Evolutionary conservation across 1,140 invertebrate species (phyloP).

Genomic region (Pachypeltis micranthus): DNA sequence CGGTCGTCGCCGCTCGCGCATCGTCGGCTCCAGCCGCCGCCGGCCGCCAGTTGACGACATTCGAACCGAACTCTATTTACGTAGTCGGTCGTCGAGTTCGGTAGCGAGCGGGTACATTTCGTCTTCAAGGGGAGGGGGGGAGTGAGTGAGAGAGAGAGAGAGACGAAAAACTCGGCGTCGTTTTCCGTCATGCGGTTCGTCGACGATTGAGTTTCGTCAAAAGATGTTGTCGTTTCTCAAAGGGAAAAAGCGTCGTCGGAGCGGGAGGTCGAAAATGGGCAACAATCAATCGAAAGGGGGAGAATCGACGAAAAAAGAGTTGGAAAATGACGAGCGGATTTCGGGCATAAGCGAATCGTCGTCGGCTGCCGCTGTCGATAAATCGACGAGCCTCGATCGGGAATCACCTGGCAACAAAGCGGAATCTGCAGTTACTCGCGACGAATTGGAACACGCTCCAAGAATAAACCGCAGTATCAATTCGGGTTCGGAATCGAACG

Average conservation of each 20-base stretch:
- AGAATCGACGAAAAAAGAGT: neutral
- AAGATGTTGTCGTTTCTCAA: neutral
- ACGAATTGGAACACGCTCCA: too few species aligned
- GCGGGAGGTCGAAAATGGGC: neutral
- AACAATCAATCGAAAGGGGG: slow-evolving; percentile 1
- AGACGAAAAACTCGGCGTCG: too few species aligned
- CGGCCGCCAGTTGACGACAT: slow-evolving; percentile 2
- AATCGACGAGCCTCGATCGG: too few species aligned
- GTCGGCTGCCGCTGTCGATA: too few species aligned
- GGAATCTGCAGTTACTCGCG: too few species aligned
- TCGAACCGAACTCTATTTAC: neutral
- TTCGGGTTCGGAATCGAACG: too few species aligned
- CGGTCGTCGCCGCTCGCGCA: neutral
- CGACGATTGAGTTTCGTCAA: neutral
- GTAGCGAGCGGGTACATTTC: neutral
- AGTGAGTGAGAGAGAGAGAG: too few species aligned
- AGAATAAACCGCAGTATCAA: too few species aligned
- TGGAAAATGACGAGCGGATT: too few species aligned
- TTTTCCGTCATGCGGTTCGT: neutral
- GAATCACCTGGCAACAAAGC: too few species aligned
- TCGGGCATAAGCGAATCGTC: too few species aligned
- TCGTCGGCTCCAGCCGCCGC: neutral
- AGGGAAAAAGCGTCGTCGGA: neutral
- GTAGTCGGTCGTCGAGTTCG: neutral
- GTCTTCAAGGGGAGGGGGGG: too few species aligned